Evolutionary conservation across 2,797 vertebrate species (phyloP), one percentile per base, ranked within the genome.

Genomic region (Erethizon dorsatum): DNA sequence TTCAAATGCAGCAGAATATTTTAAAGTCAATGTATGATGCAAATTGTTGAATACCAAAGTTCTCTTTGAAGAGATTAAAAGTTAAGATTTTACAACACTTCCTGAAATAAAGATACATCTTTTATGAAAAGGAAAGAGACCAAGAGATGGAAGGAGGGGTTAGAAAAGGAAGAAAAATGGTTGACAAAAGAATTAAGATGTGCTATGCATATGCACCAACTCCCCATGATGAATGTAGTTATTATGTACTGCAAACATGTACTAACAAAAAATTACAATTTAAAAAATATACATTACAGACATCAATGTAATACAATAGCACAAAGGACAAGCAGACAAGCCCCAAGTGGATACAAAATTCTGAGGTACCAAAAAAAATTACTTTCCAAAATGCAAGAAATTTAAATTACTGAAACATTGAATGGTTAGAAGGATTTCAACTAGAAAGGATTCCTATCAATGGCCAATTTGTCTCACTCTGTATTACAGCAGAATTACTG

Each of bases 21-120:
- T 79, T 87, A 93, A 88, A 93, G 9, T 59, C 56, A 63, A 4
- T 57, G 50, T 63, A 45, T 91, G 69, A 33, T 83, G 57, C 50
- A 89, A 96, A 95, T 31, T 91, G 26, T 50, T 71, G 17, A 86
- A 10, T 94, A 31, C 13, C 65, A 71, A 93, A 90, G 22, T 86
- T 92, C 41, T 5, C 31, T 37, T 83, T 92, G 57, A 75, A 94
- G n/a, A 37, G 14, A 45, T 89, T 17, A 94, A 84, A 13, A 83
- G 56, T 83, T 91, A 91, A 91, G 80, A 79, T 94, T 87, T 88
- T 10, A 73, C 71, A 57, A 75, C 56, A 22, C 17, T 88, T 83
- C 28, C 56, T 89, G 47, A 94, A 50, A 91, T 80, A 73, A 93
- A 61, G 67, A 90, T 47, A 82, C 18, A 85, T 54, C 54, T 75